phyloP scores from a whole-genome alignment of 2,113 vertebrate genomes.

The Bujurquina vittata region DNA sequence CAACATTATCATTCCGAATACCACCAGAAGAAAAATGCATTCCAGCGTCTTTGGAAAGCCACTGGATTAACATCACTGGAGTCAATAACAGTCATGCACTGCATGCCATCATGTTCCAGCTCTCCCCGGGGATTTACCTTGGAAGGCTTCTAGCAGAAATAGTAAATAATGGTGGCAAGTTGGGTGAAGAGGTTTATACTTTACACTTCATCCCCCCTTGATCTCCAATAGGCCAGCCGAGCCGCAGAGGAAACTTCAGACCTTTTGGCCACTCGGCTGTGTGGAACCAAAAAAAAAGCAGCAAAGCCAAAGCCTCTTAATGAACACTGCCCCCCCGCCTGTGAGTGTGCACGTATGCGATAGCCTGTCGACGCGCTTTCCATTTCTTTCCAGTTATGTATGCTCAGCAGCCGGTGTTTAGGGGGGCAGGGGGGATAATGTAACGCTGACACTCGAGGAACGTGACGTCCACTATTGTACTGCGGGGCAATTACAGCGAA shows the following conservation, averaged over 20 bases:
- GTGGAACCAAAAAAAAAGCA: slow-evolving; percentile 19
- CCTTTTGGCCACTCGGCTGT: slow-evolving; percentile 27
- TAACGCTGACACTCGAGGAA: slow-evolving; percentile 50
- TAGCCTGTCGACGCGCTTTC: background rate
- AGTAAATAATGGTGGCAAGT: slow-evolving; percentile 2
- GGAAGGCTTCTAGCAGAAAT: background rate
- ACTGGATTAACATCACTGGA: slow-evolving; percentile 2
- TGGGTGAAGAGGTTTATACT: background rate
- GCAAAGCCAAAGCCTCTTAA: slow-evolving; percentile 41
- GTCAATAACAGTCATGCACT: background rate
- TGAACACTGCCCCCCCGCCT: background rate
- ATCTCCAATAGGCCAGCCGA: slow-evolving; percentile 9
- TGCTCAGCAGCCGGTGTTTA: background rate
- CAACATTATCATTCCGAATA: background rate
- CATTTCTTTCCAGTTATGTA: slow-evolving; percentile 35
- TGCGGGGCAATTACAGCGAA: slow-evolving; percentile 57
- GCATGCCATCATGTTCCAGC: background rate
- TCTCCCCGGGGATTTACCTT: background rate
- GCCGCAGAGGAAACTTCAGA: slow-evolving; percentile 43
- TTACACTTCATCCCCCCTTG: slow-evolving; percentile 6
- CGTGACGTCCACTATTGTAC: slow-evolving; percentile 50
- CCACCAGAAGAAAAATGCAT: background rate
- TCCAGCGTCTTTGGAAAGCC: background rate
- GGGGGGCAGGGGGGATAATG: slow-evolving; percentile 9
- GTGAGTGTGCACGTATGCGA: background rate